phyloP scores from a whole-genome alignment of 2,113 vertebrate species.

The Mesocricetus auratus region DNA sequence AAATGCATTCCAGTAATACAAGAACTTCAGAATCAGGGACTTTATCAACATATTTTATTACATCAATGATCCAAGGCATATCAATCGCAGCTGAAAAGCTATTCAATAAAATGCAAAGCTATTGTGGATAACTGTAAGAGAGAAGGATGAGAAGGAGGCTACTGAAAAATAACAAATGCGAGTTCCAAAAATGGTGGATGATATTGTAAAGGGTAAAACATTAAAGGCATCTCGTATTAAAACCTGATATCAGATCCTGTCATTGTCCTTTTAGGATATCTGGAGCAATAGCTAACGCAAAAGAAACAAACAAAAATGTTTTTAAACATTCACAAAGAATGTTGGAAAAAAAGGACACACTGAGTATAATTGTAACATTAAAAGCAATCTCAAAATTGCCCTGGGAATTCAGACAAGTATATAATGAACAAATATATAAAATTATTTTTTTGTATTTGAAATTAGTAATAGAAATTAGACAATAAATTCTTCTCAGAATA shows the following conservation, averaged over 20 bases:
- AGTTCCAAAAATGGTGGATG: background rate
- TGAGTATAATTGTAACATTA: background rate
- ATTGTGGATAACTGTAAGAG: background rate
- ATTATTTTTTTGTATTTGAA: background rate
- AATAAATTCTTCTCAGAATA: background rate
- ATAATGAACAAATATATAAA: background rate
- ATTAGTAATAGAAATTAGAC: background rate
- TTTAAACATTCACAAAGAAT: background rate
- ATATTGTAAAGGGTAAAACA: constrained; percentile 32
- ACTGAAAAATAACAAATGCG: constrained; percentile 36
- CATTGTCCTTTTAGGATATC: background rate
- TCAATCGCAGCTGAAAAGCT: constrained; percentile 38
- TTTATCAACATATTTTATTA: constrained; percentile 63
- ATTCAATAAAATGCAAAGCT: constrained; percentile 19
- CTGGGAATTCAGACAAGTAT: constrained; percentile 29
- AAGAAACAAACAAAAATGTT: background rate
- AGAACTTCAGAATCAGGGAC: constrained; percentile 59
- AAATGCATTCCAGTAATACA: constrained; percentile 65
- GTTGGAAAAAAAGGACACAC: constrained; percentile 8
- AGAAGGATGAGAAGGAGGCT: background rate
- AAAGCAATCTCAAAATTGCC: background rate
- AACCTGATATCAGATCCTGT: background rate
- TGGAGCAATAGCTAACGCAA: constrained; percentile 6
- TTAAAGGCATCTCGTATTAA: constrained; percentile 14
- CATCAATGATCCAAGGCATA: constrained; percentile 41